Evolutionary conservation across 2,888 invertebrate genomes (phyloP).

Genomic region (Acanthosepion esculentum): DNA sequence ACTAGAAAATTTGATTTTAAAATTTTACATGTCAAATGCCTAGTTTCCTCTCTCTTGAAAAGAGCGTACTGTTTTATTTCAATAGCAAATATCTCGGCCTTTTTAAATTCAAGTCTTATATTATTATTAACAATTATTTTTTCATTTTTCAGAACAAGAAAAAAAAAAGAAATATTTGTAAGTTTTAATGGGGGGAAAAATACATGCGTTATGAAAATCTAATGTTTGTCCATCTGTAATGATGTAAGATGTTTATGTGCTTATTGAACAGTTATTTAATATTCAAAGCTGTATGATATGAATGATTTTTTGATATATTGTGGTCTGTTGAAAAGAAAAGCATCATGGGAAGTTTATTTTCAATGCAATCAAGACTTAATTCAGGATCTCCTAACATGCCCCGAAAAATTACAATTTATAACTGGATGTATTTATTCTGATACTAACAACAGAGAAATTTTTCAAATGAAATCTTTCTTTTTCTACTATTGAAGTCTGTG

Average conservation of each 20-base stretch:
- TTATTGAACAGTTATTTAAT: conserved; percentile 9
- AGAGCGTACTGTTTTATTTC: background rate
- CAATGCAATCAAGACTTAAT: conserved; percentile 33
- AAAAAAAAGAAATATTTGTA: background rate
- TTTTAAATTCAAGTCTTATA: background rate
- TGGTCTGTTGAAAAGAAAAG: background rate
- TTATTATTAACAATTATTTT: background rate
- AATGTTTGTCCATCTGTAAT: background rate
- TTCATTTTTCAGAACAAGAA: background rate
- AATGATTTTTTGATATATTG: conserved; percentile 33
- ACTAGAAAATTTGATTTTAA: conserved; percentile 12
- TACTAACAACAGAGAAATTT: background rate
- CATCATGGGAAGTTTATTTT: conserved; percentile 9
- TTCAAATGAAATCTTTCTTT: background rate
- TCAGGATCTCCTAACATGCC: conserved; percentile 11
- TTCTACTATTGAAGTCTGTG: background rate
- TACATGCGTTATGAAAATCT: background rate
- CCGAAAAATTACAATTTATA: conserved; percentile 22
- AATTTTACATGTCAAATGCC: conserved; percentile 21
- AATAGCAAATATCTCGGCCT: background rate
- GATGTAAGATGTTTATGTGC: conserved; percentile 17
- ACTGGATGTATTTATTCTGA: background rate
- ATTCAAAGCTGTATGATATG: background rate
- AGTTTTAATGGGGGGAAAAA: background rate
- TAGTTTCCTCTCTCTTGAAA: background rate